Evolutionary conservation across 2,888 invertebrate species (phyloP), one percentile per base, ranked within the genome.

Genomic region (Pristionchus arcanus): DNA sequence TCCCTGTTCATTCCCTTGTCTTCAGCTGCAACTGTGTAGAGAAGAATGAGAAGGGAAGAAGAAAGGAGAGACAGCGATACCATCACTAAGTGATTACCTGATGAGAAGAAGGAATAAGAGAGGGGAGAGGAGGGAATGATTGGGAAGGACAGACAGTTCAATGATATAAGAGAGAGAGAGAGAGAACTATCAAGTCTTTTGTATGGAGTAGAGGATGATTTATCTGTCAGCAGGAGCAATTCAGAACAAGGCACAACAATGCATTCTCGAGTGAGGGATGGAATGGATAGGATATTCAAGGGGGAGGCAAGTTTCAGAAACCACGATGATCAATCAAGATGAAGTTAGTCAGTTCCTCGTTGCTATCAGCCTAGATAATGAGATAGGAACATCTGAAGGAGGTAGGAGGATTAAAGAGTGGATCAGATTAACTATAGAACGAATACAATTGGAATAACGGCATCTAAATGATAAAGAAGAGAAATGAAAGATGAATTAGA

Each of bases 81-180:
- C 85, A 85, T 85, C 85, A 49, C 83, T n/a, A 74, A 31, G 49
- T 49, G 81, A n/a, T 81, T 81, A 81, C 81, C 81, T 81, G 81
- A 25, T 0, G 28, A n/a, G n/a, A n/a, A 81, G 42, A 53, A 49
- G 49, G n/a, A 53, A 81, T 49, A 19, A 53, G 49, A 28, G n/a
- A n/a, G n/a, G n/a, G 81, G n/a, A 9, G n/a, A 49, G n/a, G 49
- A n/a, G 42, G n/a, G 49, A 49, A 81, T 15, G 49, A n/a, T n/a
- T n/a, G 28, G 49, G 25, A 25, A n/a, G 31, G 74, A 74, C 37
- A 21, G 31, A 31, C 68, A 59, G 42, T 49, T n/a, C 25, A 25
- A 7, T 25, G n/a, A 11, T 1, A 63, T 3, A 63, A 4, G 25
- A 4, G 25, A 63, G 25, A n/a, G n/a, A n/a, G n/a, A 7, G 59